phyloP scores from a whole-genome alignment of 2,888 invertebrate genomes.

The Psylliodes chrysocephalus region DNA sequence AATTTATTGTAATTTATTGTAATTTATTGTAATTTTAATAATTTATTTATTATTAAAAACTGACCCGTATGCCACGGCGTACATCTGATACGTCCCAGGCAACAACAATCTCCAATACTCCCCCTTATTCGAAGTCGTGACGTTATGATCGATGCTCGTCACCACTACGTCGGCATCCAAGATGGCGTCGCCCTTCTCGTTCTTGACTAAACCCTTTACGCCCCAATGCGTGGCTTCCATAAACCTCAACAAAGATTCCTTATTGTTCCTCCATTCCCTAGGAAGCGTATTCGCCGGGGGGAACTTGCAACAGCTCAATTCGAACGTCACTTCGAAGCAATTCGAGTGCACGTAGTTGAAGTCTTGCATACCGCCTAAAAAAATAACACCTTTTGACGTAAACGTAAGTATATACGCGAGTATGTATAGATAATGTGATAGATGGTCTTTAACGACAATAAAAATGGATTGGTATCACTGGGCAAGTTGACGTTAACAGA shows the following conservation, averaged over 20 bases:
- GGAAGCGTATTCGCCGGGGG: slow-evolving; percentile 78
- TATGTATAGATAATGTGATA: too few species aligned
- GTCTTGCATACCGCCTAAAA: slow-evolving; percentile 95
- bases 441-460: background rate
- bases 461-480: too few species aligned
- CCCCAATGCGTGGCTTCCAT: slow-evolving; percentile 85
- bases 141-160: slow-evolving; percentile 80
- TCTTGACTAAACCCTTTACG: slow-evolving; percentile 73
- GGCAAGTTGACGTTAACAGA: too few species aligned
- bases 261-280: slow-evolving; percentile 86
- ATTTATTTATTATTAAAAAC: too few species aligned
- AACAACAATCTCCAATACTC: slow-evolving; percentile 95
- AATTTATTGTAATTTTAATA: too few species aligned
- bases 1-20: too few species aligned
- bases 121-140: slow-evolving; percentile 82
- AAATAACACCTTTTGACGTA: too few species aligned
- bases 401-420: background rate
- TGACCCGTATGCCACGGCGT: slow-evolving; percentile 79
- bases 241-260: slow-evolving; percentile 83
- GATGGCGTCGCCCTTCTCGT: slow-evolving; percentile 71
- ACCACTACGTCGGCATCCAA: slow-evolving; percentile 81
- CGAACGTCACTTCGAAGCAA: slow-evolving; percentile 96
- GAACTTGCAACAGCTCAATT: slow-evolving; percentile 95
- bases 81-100: slow-evolving; percentile 86
- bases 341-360: slow-evolving; percentile 96